A percentile compares a stretch with the other conserved stretches of the same genome.
These are phyloP conservation scores for Papilio machaon DNA, from an alignment of 1,140 invertebrate genomes.

Conservation along the genomic window DNA sequence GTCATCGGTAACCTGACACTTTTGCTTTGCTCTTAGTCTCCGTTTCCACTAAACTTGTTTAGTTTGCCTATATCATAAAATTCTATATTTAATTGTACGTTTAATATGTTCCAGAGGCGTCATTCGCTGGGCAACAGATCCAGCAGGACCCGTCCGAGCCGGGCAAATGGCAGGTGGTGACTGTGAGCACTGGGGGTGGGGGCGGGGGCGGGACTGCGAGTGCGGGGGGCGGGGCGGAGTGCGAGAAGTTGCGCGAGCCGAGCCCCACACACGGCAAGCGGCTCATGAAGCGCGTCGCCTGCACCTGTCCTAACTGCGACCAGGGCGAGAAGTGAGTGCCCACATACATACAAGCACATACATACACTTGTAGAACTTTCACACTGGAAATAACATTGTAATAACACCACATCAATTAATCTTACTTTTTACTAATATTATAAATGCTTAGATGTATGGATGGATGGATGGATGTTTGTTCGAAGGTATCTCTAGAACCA, in stretches of 20 bases:
- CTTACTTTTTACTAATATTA: no score
- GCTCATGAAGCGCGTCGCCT: slow-evolving; percentile 90
- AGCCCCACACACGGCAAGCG: slow-evolving; percentile 66
- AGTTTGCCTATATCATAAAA: no score
- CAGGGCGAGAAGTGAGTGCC: slow-evolving; percentile 89
- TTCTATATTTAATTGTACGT: slow-evolving; percentile 25
- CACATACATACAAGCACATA: not conserved
- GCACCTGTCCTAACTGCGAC: slow-evolving; percentile 97
- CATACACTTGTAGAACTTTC: not conserved
- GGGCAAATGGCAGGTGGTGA: slow-evolving; percentile 91
- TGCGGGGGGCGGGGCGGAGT: slow-evolving; percentile 56
- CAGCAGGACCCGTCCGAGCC: slow-evolving; percentile 90
- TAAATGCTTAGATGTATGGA: no score
- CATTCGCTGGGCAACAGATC: slow-evolving; percentile 82
- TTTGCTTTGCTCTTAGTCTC: not conserved
- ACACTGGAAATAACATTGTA: not conserved
- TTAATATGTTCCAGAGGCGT: slow-evolving; percentile 45
- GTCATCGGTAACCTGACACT: slow-evolving; percentile 59
- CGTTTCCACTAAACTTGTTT: not conserved
- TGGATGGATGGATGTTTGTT: no score
- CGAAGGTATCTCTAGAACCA: no score
- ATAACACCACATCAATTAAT: not conserved
- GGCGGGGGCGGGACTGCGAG: slow-evolving; percentile 58
- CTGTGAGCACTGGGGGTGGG: slow-evolving; percentile 76
- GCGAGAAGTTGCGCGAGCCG: slow-evolving; percentile 63